Evolutionary conservation across 2,113 vertebrate species (phyloP).

Genomic region (Megaleporinus macrocephalus): DNA sequence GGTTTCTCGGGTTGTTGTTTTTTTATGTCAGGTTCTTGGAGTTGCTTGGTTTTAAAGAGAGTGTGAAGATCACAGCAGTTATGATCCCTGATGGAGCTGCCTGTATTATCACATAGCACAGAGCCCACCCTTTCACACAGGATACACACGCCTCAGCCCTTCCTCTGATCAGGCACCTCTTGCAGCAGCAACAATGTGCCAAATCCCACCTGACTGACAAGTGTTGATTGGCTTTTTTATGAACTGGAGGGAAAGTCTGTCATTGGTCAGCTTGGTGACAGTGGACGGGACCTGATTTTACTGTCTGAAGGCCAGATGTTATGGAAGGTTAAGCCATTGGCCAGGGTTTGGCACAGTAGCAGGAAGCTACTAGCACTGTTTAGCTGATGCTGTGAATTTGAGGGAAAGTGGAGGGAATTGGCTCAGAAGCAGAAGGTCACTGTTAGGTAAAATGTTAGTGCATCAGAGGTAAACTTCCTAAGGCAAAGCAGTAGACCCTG

Average conservation of each 20-base stretch:
- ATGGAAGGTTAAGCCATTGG: slow-evolving; percentile 36
- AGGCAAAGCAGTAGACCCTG: background rate
- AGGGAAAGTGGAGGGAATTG: slow-evolving; percentile 28
- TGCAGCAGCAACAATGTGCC: slow-evolving; percentile 15
- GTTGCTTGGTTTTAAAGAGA: slow-evolving; percentile 20
- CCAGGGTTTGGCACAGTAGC: background rate
- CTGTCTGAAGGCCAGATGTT: background rate
- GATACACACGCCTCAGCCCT: slow-evolving; percentile 43
- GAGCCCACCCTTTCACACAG: slow-evolving; percentile 49
- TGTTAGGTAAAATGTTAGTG: background rate
- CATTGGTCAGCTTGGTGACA: slow-evolving; percentile 34
- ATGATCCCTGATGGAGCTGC: slow-evolving; percentile 34
- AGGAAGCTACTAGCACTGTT: background rate
- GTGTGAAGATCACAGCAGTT: slow-evolving; percentile 25
- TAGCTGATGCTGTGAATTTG: slow-evolving; percentile 5
- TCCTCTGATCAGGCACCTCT: slow-evolving; percentile 25
- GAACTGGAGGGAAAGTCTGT: slow-evolving; percentile 37
- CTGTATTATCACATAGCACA: slow-evolving; percentile 42
- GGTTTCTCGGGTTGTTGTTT: background rate
- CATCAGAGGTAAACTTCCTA: background rate
- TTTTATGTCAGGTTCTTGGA: background rate
- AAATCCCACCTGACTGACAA: slow-evolving; percentile 44
- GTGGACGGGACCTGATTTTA: slow-evolving; percentile 13
- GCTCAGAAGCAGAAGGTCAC: slow-evolving; percentile 23
- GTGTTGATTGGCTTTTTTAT: slow-evolving; percentile 43